phyloP scores from a whole-genome alignment of 1,140 invertebrate genomes.

The Triops cancriformis region DNA sequence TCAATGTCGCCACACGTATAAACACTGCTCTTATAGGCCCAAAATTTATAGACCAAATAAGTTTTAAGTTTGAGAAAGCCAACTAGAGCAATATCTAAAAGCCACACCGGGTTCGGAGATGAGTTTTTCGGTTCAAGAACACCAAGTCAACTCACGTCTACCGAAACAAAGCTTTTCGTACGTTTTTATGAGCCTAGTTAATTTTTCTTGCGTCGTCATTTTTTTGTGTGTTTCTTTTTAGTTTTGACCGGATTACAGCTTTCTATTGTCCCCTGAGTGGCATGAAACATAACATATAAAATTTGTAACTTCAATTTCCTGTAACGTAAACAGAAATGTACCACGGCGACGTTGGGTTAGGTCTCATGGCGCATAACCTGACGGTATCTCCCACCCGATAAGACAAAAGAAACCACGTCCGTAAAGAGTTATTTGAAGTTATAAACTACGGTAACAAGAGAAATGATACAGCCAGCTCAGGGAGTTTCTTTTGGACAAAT shows the following conservation, averaged over 20 bases:
- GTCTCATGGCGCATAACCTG: not conserved
- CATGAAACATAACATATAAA: not conserved
- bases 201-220: not conserved
- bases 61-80: slow-evolving; percentile 2
- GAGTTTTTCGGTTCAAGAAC: not conserved
- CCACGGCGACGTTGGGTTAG: not conserved
- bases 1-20: slow-evolving; percentile 10
- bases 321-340: not conserved
- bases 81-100: not conserved
- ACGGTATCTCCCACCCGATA: not conserved
- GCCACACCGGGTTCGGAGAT: not conserved
- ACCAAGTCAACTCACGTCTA: not conserved
- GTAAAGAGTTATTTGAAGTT: not conserved
- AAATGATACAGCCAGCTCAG: not conserved
- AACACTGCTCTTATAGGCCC: slow-evolving; percentile 2
- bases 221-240: not conserved
- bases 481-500: not conserved
- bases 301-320: not conserved
- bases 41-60: slow-evolving; percentile 6
- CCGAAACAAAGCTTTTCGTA: not conserved
- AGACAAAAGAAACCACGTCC: not conserved
- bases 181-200: not conserved
- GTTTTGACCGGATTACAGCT: not conserved
- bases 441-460: not conserved
- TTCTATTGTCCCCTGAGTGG: not conserved